Evolutionary conservation across 1,140 invertebrate species (phyloP).

Genomic region (Penaeus indicus): DNA sequence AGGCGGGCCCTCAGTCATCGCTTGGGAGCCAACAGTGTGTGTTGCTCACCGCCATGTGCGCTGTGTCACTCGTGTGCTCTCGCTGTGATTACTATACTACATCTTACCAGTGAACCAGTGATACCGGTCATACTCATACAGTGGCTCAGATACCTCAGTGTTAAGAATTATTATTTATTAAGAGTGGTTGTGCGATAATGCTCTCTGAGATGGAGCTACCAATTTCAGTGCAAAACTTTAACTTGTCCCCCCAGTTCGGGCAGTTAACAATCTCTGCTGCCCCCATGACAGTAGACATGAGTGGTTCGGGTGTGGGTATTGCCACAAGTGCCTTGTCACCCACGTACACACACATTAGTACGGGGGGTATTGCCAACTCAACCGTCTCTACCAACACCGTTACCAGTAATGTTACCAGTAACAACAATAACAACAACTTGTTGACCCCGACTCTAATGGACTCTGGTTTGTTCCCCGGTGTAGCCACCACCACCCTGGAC

Average conservation of each 20-base stretch:
- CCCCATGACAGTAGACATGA: slow-evolving; percentile 64
- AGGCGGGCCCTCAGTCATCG: slow-evolving; percentile 32
- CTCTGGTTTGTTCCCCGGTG: slow-evolving; percentile 67
- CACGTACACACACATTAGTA: slow-evolving; percentile 64
- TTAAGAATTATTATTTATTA: slow-evolving; percentile 60
- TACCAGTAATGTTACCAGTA: slow-evolving; percentile 52
- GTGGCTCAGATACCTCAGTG: slow-evolving; percentile 79
- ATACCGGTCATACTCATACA: slow-evolving; percentile 73
- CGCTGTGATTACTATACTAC: slow-evolving; percentile 34
- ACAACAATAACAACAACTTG: slow-evolving; percentile 67
- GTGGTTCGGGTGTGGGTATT: slow-evolving; percentile 57
- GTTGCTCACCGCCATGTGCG: slow-evolving; percentile 39
- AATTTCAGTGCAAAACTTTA: slow-evolving; percentile 62
- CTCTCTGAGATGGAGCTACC: slow-evolving; percentile 65
- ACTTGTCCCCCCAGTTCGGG: slow-evolving; percentile 64
- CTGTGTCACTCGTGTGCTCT: slow-evolving; percentile 39
- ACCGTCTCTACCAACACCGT: slow-evolving; percentile 59
- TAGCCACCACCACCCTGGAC: slow-evolving; percentile 73
- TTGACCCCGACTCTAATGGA: slow-evolving; percentile 71
- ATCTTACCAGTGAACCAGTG: slow-evolving; percentile 17
- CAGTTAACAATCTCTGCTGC: slow-evolving; percentile 65
- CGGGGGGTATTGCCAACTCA: slow-evolving; percentile 50
- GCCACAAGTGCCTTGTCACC: slow-evolving; percentile 64
- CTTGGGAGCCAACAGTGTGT: slow-evolving; percentile 32
- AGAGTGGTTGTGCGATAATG: slow-evolving; percentile 42